Evolutionary conservation across 2,888 invertebrate genomes (phyloP).

Genomic region (Agrilus biguttatus): DNA sequence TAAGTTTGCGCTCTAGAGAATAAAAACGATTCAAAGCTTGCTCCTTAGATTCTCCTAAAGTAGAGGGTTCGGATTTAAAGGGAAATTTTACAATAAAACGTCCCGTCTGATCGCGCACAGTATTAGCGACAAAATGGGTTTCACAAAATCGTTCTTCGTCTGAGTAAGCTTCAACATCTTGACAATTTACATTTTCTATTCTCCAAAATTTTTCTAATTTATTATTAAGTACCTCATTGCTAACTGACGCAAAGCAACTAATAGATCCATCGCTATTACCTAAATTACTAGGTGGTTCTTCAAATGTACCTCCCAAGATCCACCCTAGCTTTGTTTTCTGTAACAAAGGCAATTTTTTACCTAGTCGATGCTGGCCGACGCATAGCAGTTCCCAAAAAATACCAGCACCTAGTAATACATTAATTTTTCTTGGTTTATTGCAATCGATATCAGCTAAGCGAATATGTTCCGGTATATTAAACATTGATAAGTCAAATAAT

Average conservation of each 20-base stretch:
- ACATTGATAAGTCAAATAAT: background rate
- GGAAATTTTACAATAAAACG: background rate
- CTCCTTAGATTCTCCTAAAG: background rate
- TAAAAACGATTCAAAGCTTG: background rate
- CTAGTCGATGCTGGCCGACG: background rate
- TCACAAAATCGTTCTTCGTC: background rate
- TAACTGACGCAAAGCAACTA: too few relatives aligned
- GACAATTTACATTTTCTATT: background rate
- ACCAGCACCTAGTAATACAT: constrained; percentile 1
- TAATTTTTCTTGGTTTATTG: background rate
- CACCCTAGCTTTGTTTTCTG: background rate
- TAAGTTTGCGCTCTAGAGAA: background rate
- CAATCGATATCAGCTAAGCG: background rate
- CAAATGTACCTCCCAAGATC: background rate
- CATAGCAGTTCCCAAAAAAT: background rate
- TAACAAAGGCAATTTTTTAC: background rate
- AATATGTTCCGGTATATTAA: background rate
- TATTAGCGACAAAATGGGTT: background rate
- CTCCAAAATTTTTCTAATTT: background rate
- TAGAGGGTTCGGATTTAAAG: background rate
- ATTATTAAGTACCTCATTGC: background rate
- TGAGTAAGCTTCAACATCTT: background rate
- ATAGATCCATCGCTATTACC: too few relatives aligned
- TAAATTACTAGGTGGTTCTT: too few relatives aligned
- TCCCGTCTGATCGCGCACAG: background rate